Conservation (phyloP, 92 coral and sea anemone genomes). For the Plumapathes pennacea region DNA sequence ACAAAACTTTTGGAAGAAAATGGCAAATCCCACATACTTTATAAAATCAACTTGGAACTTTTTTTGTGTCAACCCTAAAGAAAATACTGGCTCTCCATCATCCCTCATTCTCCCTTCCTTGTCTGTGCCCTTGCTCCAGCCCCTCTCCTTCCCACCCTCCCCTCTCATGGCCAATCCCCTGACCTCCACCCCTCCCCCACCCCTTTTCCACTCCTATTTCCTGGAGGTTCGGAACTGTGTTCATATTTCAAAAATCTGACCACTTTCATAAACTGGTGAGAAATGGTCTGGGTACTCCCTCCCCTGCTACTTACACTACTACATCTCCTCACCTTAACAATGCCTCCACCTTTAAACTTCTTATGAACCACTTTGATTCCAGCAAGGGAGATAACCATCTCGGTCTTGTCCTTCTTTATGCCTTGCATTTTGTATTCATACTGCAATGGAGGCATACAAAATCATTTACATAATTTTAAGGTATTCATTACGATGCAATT, state of each 20-base stretch:
- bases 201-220: neutral
- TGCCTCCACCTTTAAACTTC: conserved; percentile 58
- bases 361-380: conserved; percentile 76
- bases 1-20: too few species aligned
- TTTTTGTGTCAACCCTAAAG: too few species aligned
- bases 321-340: conserved; percentile 26
- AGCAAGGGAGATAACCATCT: conserved; percentile 65
- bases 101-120: neutral
- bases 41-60: too few species aligned
- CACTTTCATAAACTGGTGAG: neutral
- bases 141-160: neutral
- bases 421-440: conserved; percentile 90
- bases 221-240: too few species aligned
- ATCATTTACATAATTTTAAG: neutral
- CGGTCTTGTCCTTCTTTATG: conserved; percentile 65
- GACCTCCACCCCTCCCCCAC: neutral
- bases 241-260: neutral
- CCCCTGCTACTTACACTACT: neutral
- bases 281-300: too few species aligned
- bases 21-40: too few species aligned
- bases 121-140: too few species aligned
- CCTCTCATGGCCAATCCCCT: neutral
- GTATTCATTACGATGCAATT: too few species aligned
- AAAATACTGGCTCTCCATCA: too few species aligned
- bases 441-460: conserved; percentile 24